Evolutionary conservation across 2,113 vertebrate species (phyloP), one percentile per base, ranked within the genome.

Genomic region (Lophura nycthemera): DNA sequence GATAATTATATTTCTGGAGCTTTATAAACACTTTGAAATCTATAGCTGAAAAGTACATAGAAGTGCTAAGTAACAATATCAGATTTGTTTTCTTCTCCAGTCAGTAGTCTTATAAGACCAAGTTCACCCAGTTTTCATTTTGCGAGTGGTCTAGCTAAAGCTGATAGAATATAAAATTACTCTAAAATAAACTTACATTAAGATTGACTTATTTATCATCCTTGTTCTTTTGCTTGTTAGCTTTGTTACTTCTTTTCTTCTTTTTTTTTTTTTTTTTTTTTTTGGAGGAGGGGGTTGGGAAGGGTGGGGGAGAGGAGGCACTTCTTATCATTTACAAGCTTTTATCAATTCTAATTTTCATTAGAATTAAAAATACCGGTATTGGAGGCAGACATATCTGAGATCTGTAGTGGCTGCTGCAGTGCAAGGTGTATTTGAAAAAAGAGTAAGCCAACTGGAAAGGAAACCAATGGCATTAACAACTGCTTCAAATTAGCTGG

Each of bases 11-110:
- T 93, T 96, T 95, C 88, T 80, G 69, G 47, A 83, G 43, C 60
- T 93, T 95, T 93, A 92, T 74, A 95, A 97, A 96, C 52, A 86
- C 85, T 97, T 95, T 57, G 61, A 83, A 73, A 92, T 96, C 88
- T 95, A 29, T 78, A 80, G 85, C 83, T 83, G 34, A 19, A 81
- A 90, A 95, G 63, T n/a, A 42, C 69, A 88, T 90, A 86, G 74
- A 80, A 15, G 18, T 72, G 47, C 42, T 78, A 60, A 67, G 43
- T 17, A 88, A 77, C n/a, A 83, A 22, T 43, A 57, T 5, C 4
- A 54, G 29, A 6, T 34, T 27, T 61, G 40, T 69, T 59, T 59
- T 78, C 32, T 20, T 36, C 17, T 63, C 30, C n/a, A 15, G 30
- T 71, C 74, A 77, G 74, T 61, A 60, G 5, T 1, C n/a, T 48